These are phyloP conservation scores for Corvus cornix DNA, from an alignment of 2,113 vertebrate genomes.

Conservation along the genomic window DNA sequence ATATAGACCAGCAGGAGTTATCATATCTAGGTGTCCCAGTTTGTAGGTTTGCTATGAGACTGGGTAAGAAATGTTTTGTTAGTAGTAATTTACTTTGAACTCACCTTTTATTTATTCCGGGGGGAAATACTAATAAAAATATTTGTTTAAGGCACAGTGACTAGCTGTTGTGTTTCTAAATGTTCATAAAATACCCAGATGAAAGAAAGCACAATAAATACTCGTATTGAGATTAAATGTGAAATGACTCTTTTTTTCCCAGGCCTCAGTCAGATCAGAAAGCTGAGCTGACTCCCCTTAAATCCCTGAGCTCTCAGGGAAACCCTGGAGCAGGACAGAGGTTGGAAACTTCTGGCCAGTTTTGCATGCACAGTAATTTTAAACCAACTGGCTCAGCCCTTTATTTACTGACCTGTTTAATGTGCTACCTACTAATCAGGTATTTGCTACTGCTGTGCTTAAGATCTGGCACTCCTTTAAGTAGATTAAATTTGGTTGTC, in stretches of 20 bases:
- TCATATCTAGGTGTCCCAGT: neutral
- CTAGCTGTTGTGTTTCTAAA: neutral
- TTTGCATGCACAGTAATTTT: neutral
- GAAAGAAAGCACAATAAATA: neutral
- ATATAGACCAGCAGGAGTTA: neutral
- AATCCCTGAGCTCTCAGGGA: accelerated
- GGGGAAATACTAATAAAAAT: neutral
- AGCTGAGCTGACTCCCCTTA: neutral
- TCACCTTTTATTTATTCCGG: neutral
- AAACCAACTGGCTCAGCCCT: neutral
- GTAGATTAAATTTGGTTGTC: neutral
- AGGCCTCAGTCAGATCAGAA: neutral
- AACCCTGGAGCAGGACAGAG: neutral
- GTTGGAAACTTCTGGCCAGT: neutral
- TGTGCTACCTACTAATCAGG: neutral
- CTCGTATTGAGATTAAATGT: neutral
- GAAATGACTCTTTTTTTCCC: neutral
- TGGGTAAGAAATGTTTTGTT: neutral
- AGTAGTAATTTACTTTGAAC: neutral
- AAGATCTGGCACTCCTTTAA: neutral
- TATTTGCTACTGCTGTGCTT: neutral
- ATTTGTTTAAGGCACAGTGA: neutral
- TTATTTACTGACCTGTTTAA: neutral
- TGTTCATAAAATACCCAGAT: neutral
- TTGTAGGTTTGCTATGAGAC: accelerated